Evolutionary conservation across 1,140 invertebrate genomes (phyloP).

Genomic region (Acromyrmex charruanus): DNA sequence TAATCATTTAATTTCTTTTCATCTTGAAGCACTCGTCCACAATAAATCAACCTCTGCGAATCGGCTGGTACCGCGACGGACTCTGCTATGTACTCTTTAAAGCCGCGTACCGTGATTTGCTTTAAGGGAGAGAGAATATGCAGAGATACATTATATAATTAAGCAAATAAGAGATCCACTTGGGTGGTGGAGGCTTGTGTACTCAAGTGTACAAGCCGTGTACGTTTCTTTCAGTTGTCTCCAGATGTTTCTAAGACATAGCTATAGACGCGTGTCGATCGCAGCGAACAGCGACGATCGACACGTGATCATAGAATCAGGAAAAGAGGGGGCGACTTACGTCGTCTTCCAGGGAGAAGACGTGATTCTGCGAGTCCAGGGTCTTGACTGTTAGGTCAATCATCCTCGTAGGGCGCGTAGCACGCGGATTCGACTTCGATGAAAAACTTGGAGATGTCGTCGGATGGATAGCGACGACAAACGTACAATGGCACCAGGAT

Average conservation of each 20-base stretch:
- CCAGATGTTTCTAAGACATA: not conserved
- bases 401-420: slow-evolving; percentile 85
- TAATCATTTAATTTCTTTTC: slow-evolving; percentile 95
- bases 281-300: too few relatives aligned
- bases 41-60: slow-evolving; percentile 96
- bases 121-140: slow-evolving; percentile 80
- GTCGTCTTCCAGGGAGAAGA: slow-evolving; percentile 94
- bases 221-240: not conserved
- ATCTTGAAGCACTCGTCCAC: slow-evolving; percentile 96
- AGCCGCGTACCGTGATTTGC: slow-evolving; percentile 93
- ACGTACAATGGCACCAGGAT: not conserved
- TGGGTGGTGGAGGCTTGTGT: not conserved
- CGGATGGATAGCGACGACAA: not conserved
- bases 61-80: slow-evolving; percentile 92
- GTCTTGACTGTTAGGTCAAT: slow-evolving; percentile 96
- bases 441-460: not conserved
- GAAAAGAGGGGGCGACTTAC: slow-evolving; percentile 88
- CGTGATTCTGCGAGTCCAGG: slow-evolving; percentile 96
- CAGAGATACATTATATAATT: slow-evolving; percentile 16
- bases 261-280: not conserved
- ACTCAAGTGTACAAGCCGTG: not conserved
- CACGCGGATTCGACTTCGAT: not conserved
- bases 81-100: slow-evolving; percentile 94
- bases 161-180: not conserved
- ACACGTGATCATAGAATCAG: not conserved